A percentile compares a stretch with the other conserved stretches of the same genome.
Evolutionary conservation across 2,888 invertebrate genomes (phyloP).

Genomic region (Acanthoscelides obtectus): DNA sequence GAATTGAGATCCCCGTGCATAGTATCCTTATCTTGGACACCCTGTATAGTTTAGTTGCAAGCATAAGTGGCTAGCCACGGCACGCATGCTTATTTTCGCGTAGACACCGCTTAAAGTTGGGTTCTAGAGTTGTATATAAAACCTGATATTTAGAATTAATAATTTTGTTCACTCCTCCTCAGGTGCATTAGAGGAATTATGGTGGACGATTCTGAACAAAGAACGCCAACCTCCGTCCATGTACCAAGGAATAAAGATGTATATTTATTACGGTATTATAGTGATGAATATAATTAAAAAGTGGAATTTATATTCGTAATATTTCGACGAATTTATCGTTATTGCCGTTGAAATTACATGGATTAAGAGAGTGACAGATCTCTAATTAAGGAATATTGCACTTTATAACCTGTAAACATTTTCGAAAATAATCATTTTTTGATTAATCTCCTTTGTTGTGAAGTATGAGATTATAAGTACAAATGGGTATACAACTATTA

Average conservation of each 20-base stretch:
- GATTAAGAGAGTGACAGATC: constrained; percentile 18
- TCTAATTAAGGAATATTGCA: constrained; percentile 24
- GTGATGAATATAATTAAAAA: constrained; percentile 39
- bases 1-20: too few species aligned
- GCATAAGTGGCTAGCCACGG: too few species aligned
- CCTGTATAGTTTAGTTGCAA: too few species aligned
- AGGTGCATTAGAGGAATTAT: neutral
- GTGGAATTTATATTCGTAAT: constrained; percentile 27
- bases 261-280: constrained; percentile 39
- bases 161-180: neutral
- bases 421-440: neutral
- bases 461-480: neutral
- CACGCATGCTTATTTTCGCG: too few species aligned
- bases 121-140: too few species aligned
- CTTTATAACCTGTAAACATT: constrained; percentile 9
- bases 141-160: neutral
- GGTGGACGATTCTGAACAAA: neutral
- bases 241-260: constrained; percentile 35
- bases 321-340: constrained; percentile 28
- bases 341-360: constrained; percentile 24
- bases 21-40: too few species aligned
- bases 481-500: neutral
- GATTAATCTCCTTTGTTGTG: neutral
- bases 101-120: too few species aligned
- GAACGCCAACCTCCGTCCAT: neutral